Evolutionary conservation across 2,113 vertebrate genomes (phyloP), one percentile per base, ranked within the genome.

Genomic region (Chamaetylas fuelleborni): DNA sequence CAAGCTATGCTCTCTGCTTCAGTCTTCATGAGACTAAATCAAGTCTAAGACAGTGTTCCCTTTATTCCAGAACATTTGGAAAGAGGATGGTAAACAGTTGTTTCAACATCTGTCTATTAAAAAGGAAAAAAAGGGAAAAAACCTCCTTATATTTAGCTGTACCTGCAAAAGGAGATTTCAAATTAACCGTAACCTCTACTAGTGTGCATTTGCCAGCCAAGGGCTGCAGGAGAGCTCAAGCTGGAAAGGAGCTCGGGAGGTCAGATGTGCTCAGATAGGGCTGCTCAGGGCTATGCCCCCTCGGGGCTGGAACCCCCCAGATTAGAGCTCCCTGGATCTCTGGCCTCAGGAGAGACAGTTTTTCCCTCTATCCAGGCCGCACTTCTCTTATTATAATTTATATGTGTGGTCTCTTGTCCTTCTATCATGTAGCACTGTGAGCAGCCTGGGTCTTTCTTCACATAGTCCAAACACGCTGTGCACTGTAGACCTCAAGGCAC

Each of bases 171-270:
- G 57, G 67, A 91, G 28, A 48, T 45, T 65, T 66, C 18, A 29
- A 4, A 33, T 40, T 45, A 74, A 53, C 38, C 18, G 9, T 34
- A 40, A 61, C 42, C 28, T 10, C 18, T 60, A 43, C 11, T 36
- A 48, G 5, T 5, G 6, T 31, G 14, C 23, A 25, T 78, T 57
- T 62, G 23, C n/a, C 31, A 62, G n/a, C 29, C 38, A 38, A 36
- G 25, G 23, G 29, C n/a, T 0, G 0, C 9, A 36, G 51, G 13
- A 71, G 23, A 58, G 34, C 38, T 45, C 13, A 12, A 36, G 3
- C 14, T 26, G 36, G 64, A 18, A 2, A 1, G 22, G 16, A 42
- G 20, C 28, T 69, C 1, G 0, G 9, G 20, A 40, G 5, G 17
- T 47, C 38, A 81, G n/a, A 31, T 3, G 24, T 40, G 28, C 26